Percentiles rank a stretch among this genome's conserved stretches.
Evolutionary conservation across 1,140 invertebrate species (phyloP).

Genomic region (Panagrolaimus sp.): DNA sequence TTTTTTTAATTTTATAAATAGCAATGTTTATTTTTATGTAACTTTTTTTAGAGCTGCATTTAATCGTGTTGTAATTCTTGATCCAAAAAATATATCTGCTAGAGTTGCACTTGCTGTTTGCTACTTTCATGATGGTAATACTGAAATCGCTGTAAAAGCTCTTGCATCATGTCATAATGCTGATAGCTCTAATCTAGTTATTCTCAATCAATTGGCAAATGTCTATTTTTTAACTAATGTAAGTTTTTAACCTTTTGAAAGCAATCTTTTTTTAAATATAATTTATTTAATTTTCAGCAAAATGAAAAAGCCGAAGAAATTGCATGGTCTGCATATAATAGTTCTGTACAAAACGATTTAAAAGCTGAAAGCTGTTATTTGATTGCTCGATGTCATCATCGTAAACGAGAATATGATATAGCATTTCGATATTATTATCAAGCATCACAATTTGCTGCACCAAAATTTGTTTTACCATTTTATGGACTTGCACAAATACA

Average conservation of each 20-base stretch:
- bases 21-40: no score
- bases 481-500: conserved; percentile 3
- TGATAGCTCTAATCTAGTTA: neutral
- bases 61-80: neutral
- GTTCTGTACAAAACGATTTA: neutral
- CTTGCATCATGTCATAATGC: neutral
- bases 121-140: neutral
- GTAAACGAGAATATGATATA: neutral
- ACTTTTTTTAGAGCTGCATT: neutral
- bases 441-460: neutral
- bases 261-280: neutral
- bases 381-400: neutral
- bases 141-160: neutral
- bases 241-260: neutral
- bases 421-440: neutral
- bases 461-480: neutral
- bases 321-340: neutral
- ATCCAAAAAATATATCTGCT: neutral
- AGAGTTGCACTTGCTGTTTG: neutral
- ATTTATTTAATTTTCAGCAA: neutral
- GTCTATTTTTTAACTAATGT: neutral
- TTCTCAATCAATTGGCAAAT: neutral
- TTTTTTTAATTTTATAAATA: no score
- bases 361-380: neutral
- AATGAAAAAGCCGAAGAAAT: conserved; percentile 3